These are phyloP conservation scores for Melopsittacus undulatus DNA, from an alignment of 2,797 vertebrate species.

Conservation along the genomic window DNA sequence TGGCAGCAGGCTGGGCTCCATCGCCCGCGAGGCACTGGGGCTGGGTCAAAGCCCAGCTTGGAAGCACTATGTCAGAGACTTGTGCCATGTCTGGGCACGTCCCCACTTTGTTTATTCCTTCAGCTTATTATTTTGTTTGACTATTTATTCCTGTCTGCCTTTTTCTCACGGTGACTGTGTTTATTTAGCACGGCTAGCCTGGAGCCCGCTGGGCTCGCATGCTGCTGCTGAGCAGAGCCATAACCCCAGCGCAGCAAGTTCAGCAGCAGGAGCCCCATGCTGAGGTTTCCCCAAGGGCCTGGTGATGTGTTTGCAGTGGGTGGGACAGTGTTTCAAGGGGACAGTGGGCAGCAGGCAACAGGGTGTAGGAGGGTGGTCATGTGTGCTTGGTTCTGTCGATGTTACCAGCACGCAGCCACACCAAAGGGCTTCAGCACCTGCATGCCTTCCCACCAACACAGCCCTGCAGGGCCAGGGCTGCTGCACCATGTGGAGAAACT, in stretches of 20 bases:
- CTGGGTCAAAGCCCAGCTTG: neutral
- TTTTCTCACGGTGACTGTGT: slow-evolving; percentile 61
- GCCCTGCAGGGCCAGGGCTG: rapidly evolving
- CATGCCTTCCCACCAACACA: rapidly evolving
- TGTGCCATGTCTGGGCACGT: slow-evolving; percentile 25
- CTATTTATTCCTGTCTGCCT: slow-evolving; percentile 55
- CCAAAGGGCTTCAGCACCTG: neutral
- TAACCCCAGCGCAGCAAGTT: neutral
- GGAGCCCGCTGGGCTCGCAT: neutral
- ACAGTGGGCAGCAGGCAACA: neutral
- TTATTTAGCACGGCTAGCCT: slow-evolving; percentile 17
- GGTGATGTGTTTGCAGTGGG: rapidly evolving
- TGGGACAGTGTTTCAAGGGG: neutral
- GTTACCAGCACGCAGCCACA: rapidly evolving
- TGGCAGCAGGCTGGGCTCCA: neutral
- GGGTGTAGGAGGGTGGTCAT: neutral
- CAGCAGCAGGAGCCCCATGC: rapidly evolving
- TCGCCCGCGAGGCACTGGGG: neutral
- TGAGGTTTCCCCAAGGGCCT: neutral
- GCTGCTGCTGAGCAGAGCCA: rapidly evolving
- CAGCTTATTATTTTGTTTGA: slow-evolving; percentile 50
- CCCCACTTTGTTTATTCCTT: slow-evolving; percentile 56
- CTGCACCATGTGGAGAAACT: rapidly evolving
- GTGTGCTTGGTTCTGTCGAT: rapidly evolving
- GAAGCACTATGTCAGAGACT: neutral